Evolutionary conservation across 2,113 vertebrate genomes (phyloP).

Genomic region (Atrichornis clamosus): DNA sequence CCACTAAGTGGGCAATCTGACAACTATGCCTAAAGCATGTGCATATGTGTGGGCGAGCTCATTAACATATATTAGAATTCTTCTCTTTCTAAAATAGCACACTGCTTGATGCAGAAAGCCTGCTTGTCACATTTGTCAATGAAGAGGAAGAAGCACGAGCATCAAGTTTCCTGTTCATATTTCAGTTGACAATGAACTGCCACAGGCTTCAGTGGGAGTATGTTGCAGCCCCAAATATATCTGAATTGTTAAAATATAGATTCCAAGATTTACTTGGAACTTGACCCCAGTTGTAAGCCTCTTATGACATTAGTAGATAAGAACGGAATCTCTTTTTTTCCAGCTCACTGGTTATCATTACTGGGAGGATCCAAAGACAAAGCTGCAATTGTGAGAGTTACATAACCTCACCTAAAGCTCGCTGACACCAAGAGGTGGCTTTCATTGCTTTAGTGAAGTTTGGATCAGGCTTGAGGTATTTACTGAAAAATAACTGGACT

Average conservation of each 20-base stretch:
- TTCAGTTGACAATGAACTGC: neutral
- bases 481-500: neutral
- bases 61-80: slow-evolving; percentile 27
- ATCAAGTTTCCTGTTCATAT: neutral
- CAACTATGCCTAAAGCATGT: neutral
- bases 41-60: neutral
- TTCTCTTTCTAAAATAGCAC: neutral
- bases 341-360: neutral
- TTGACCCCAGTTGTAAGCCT: neutral
- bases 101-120: neutral
- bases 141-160: neutral
- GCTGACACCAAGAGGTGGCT: neutral
- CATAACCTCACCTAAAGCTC: neutral
- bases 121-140: slow-evolving; percentile 26
- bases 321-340: neutral
- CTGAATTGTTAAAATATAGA: neutral
- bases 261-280: neutral
- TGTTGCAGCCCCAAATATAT: neutral
- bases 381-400: neutral
- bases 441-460: neutral
- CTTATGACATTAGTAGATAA: neutral
- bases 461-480: neutral
- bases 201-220: neutral
- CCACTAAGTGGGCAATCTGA: neutral
- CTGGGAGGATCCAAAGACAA: neutral